Percentiles rank a stretch among this genome's conserved stretches.
These are phyloP conservation scores for Patella depressa DNA, from an alignment of 2,888 invertebrate species.

Conservation along the genomic window DNA sequence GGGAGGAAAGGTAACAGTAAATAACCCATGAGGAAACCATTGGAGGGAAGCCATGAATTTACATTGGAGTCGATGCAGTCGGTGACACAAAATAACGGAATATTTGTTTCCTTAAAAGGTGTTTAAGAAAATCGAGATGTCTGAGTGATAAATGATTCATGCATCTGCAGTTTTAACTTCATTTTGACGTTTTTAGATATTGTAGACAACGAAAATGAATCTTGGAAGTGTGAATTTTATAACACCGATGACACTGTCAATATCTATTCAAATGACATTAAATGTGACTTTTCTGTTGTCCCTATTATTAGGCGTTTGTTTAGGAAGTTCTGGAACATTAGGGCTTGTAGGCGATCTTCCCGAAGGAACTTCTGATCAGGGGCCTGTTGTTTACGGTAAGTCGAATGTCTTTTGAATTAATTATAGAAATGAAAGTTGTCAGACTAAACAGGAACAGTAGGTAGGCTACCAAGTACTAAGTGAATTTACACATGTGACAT, in stretches of 20 bases:
- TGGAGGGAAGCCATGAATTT: constrained; percentile 9
- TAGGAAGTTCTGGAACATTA: background rate
- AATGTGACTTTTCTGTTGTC: background rate
- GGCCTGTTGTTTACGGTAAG: background rate
- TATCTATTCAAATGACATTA: background rate
- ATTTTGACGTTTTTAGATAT: too few species aligned
- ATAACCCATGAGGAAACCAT: background rate
- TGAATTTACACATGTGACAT: too few species aligned
- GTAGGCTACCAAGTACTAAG: too few species aligned
- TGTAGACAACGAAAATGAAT: background rate
- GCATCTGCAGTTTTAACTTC: too few species aligned
- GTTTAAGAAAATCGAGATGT: too few species aligned
- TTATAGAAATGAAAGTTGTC: too few species aligned
- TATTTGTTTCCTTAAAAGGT: too few species aligned
- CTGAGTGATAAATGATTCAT: too few species aligned
- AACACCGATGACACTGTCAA: too few species aligned
- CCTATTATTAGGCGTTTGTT: background rate
- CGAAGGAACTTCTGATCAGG: background rate
- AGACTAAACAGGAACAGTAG: too few species aligned
- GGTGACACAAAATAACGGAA: too few species aligned
- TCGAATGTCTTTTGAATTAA: background rate
- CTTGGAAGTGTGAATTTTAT: background rate
- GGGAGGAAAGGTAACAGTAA: constrained; percentile 9
- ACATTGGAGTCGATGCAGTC: too few species aligned
- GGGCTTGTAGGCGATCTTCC: background rate